A percentile compares a stretch with the other conserved stretches of the same genome.
phyloP scores from a whole-genome alignment of 1,140 invertebrate species.

The Gryllus bimaculatus region DNA sequence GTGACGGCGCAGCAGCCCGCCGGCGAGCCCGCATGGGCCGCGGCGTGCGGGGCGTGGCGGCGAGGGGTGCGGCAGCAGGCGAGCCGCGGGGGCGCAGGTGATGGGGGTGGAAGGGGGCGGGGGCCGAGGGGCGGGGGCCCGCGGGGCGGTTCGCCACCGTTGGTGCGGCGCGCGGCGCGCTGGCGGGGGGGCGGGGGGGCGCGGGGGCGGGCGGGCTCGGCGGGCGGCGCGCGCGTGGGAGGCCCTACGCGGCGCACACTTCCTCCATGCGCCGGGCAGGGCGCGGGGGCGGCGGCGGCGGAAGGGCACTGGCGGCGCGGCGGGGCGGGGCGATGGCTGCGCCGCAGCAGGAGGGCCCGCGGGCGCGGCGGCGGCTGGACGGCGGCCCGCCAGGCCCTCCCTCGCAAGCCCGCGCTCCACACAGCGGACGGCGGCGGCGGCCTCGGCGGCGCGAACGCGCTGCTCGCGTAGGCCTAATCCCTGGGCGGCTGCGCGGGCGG shows the following conservation, averaged over 20 bases:
- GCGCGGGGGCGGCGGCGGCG: neutral
- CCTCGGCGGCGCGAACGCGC: neutral
- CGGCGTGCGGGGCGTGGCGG: conserved; percentile 17
- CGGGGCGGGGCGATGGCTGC: neutral
- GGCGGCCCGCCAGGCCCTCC: neutral
- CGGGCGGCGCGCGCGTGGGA: neutral
- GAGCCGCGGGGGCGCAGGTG: conserved; percentile 13
- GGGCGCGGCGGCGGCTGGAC: neutral
- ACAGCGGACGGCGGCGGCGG: too few relatives aligned
- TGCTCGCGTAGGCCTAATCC: too few relatives aligned
- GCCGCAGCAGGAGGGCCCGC: neutral
- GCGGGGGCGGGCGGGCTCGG: neutral
- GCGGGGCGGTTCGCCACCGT: neutral
- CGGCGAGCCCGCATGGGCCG: conserved; percentile 15
- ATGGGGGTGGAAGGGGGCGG: neutral
- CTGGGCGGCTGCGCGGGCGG: neutral
- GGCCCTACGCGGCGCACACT: neutral
- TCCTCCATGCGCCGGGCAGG: conserved; percentile 9
- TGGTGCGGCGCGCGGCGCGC: neutral
- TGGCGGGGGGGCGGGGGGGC: neutral
- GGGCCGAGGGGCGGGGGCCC: neutral
- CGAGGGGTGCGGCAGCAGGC: conserved; percentile 25
- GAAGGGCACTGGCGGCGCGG: conserved; percentile 10
- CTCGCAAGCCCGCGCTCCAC: neutral
- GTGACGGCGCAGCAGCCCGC: conserved; percentile 18